phyloP scores from a whole-genome alignment of 2,797 vertebrate species.

The Varecia variegata region DNA sequence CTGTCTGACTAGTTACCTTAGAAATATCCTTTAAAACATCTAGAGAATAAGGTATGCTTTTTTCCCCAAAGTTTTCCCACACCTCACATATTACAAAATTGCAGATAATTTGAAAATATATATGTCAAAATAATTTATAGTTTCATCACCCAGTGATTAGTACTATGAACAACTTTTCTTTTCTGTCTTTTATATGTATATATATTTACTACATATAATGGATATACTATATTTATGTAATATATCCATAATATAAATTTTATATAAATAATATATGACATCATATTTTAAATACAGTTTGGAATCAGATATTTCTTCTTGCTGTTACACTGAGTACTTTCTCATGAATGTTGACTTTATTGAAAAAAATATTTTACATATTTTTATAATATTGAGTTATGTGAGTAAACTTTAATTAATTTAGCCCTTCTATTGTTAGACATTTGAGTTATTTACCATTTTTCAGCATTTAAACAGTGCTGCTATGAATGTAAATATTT shows the following conservation, averaged over 20 bases:
- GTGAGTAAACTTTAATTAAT: conserved; percentile 6
- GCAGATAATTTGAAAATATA: neutral
- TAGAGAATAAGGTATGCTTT: neutral
- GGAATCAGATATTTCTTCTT: conserved; percentile 18
- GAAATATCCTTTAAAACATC: neutral
- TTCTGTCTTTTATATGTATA: neutral
- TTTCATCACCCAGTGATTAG: neutral
- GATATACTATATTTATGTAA: neutral
- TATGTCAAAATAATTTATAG: conserved; percentile 11
- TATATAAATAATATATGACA: neutral
- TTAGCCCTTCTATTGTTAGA: conserved; percentile 1
- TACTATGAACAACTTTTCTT: neutral
- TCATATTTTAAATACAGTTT: conserved; percentile 38
- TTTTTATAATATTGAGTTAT: conserved; percentile 21
- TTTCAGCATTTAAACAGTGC: conserved; percentile 41
- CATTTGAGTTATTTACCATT: conserved; percentile 11
- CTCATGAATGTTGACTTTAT: neutral
- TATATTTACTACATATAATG: neutral
- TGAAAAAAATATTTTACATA: neutral
- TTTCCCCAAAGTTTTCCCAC: neutral
- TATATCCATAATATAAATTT: neutral
- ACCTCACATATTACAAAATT: conserved; percentile 12
- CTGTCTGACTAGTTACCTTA: neutral
- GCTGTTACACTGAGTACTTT: neutral
- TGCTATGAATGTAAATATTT: conserved; percentile 42